Evolutionary conservation across 2,797 vertebrate species (phyloP), one percentile per base, ranked within the genome.

Genomic region (Malacoctenus gilli): DNA sequence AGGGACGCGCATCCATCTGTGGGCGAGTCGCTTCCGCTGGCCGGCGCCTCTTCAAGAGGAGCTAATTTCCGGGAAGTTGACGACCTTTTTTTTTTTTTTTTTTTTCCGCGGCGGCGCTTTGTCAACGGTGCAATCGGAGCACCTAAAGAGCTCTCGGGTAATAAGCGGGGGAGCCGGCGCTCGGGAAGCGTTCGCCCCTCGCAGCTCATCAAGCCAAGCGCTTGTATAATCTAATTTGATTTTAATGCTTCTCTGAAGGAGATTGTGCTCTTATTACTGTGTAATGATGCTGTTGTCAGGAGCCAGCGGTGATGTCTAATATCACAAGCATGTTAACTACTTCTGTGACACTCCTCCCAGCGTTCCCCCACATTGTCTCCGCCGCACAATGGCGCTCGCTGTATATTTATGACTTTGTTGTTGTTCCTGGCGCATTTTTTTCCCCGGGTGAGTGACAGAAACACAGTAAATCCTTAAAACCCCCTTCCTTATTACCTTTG

Each of bases 1-100:
- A 1, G 30, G 59, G 80, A 70, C 6, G 48, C 22, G 46, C 60
- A 81, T 87, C 77, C 60, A 65, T 82, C 79, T 87, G 81, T 59
- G 68, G 72, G 76, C 74, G 72, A 71, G 64, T 84, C n/a, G n/a
- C n/a, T 89, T 89, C 64, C 87, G 89, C 89, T 79, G 85, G 86
- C 86, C 89, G 68, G 68, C 83, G 82, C 90, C 83, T 89, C 85
- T 38, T 31, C 16, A 44, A 13, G 46, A 35, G 7, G 80, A 88
- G 79, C 80, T 87, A 82, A 90, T 91, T 90, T 89, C 86, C 90
- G 57, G 60, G 83, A 86, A 76, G 87, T 86, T 89, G 85, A 82
- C 92, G 91, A 93, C 91, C 91, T 93, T 92, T 90, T 71, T 74
- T 81, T n/a, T n/a, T n/a, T n/a, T n/a, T n/a, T n/a, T n/a, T n/a